Evolutionary conservation across 1,140 invertebrate genomes (phyloP), one percentile per base, ranked within the genome.

Genomic region (Drosophila asahinai): DNA sequence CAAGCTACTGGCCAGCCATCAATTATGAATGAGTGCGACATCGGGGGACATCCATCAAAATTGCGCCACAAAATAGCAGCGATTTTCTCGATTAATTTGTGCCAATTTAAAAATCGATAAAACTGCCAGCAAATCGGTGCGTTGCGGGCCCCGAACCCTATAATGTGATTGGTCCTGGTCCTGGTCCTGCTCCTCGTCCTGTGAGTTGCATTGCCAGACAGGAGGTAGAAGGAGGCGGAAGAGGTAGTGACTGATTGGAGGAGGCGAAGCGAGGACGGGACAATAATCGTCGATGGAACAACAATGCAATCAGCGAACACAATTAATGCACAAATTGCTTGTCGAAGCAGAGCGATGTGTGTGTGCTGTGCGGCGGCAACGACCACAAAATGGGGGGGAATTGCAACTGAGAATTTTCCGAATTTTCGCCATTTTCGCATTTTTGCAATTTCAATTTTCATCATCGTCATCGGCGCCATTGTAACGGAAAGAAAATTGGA

Each of bases 271-370:
- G 51, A 22, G 33, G 33, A 45, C 22, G 55, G 36, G 65, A 33
- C 30, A 57, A 71, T 72, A 52, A 64, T 70, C 51, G 52, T 58
- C 42, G 63, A 67, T 52, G 67, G 38, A 73, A 73, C 49, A 84
- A 89, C 83, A 86, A 86, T 82, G 83, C 83, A 86, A 86, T 86
- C 79, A 71, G 60, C 61, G 80, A 77, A 67, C 66, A 83, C 83
- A 86, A 89, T 86, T 86, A 86, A 89, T 77, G 77, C 77, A 89
- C 61, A 89, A 89, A 89, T 89, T 86, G 80, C 84, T 77, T 70
- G 70, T 62, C 70, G 77, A 70, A 65, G 66, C 77, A 67, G 66
- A 80, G 71, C 47, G 54, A 57, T 77, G 77, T 73, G 80, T 65
- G 76, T 40, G n/a, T 54, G 45, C 36, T 52, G 49, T 19, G 72